Evolutionary conservation across 2,797 vertebrate genomes (phyloP).

Genomic region (Craterocephalus amniculus): DNA sequence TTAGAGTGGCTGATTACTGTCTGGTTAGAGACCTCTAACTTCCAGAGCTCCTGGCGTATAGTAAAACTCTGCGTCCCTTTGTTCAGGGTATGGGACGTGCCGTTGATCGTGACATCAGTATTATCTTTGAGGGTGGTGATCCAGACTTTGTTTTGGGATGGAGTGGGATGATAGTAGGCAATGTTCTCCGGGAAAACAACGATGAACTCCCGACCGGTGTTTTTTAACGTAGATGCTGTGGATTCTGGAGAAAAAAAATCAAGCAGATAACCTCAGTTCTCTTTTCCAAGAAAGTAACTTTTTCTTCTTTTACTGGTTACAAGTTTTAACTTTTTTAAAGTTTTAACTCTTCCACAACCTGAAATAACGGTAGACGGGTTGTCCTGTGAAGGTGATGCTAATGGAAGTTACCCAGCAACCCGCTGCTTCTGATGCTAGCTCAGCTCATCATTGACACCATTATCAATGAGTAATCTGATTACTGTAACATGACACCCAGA

Average conservation of each 20-base stretch:
- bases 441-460: no score
- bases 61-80: accelerated
- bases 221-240: neutral
- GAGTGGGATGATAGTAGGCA: accelerated
- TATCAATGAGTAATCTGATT: no score
- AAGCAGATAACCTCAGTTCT: no score
- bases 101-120: neutral
- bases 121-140: conserved; percentile 6
- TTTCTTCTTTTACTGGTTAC: no score
- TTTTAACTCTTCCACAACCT: no score
- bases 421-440: no score
- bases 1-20: neutral
- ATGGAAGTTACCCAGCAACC: no score
- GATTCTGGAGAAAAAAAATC: conserved; percentile 9
- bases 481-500: no score
- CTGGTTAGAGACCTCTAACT: accelerated
- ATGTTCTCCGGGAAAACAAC: neutral
- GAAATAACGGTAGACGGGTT: no score
- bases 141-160: neutral
- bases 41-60: conserved; percentile 36
- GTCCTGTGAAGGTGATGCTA: no score
- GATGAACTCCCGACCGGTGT: neutral
- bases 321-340: no score
- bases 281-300: no score
- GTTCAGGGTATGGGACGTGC: accelerated